Evolutionary conservation across 2,113 vertebrate genomes (phyloP), one percentile per base, ranked within the genome.

Genomic region (Benitochromis conjunctus): DNA sequence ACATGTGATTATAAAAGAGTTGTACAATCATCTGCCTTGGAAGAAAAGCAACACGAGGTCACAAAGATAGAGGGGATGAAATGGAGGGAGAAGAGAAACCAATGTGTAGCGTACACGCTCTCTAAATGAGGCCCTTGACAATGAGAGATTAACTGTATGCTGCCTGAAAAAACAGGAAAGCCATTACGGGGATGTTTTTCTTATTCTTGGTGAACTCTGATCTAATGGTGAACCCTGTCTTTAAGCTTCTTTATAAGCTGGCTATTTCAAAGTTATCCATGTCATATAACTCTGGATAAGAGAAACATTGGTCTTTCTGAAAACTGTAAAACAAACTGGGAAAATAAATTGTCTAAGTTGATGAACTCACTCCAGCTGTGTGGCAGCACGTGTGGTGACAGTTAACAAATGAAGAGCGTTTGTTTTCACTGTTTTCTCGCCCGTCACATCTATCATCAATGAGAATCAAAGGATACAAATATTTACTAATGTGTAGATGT

Each of bases 1-100:
- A 84, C 88, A 71, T 83, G 85, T 86, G 91, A 89, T 84, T 41
- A 81, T 85, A 41, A 86, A 85, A 86, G 80, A 87, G 83, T 36
- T 83, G 54, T 60, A 66, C 82, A 87, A 87, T 91, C 80, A 80
- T 85, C 74, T 91, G 79, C 81, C 56, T 83, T 26, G 11, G 62
- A 74, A 87, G 74, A 43, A 55, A 81, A 79, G 54, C 41, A 43
- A 48, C 26, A 56, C 46, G 34, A 91, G 88, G 86, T 88, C 83
- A 57, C 64, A 58, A 21, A 83, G 54, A 84, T 55, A 86, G 69
- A 48, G 69, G 24, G 43, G 24, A 55, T 71, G 36, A 82, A 85
- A 60, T n/a, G 66, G 34, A 9, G 57, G 57, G 53, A 66, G 51
- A 29, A 36, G 21, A 82, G 71, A 57, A 36, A 21, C 6, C 51